These are phyloP conservation scores for Pycnomerus fuliginosus DNA, from an alignment of 2,888 invertebrate species.

Conservation along the genomic window DNA sequence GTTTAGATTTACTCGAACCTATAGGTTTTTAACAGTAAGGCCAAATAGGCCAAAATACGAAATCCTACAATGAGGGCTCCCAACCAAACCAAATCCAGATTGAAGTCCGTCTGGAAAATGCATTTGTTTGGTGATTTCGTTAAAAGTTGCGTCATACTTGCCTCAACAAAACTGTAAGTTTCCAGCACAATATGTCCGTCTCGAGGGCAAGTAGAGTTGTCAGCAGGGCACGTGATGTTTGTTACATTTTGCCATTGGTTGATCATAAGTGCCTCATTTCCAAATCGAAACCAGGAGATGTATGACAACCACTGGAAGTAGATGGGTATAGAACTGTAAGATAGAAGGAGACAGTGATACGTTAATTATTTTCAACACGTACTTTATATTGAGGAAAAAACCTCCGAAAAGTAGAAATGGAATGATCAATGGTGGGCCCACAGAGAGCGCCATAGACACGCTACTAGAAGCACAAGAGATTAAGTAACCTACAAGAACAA, in stretches of 20 bases:
- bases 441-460: slow-evolving; percentile 83
- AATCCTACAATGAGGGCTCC: slow-evolving; percentile 71
- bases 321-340: slow-evolving; percentile 72
- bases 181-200: slow-evolving; percentile 77
- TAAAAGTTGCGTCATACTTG: slow-evolving; percentile 40
- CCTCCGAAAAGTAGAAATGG: slow-evolving; percentile 95
- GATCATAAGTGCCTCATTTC: slow-evolving; percentile 83
- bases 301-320: slow-evolving; percentile 86
- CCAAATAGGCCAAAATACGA: slow-evolving; percentile 73
- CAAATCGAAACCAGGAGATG: slow-evolving; percentile 90
- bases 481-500: slow-evolving; percentile 71
- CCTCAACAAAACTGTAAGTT: slow-evolving; percentile 75
- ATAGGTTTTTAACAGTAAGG: slow-evolving; percentile 68
- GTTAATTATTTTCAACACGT: not conserved
- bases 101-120: slow-evolving; percentile 62
- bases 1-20: slow-evolving; percentile 1
- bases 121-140: not conserved
- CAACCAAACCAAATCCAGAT: slow-evolving; percentile 70
- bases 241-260: slow-evolving; percentile 87
- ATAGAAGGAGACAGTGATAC: no score
- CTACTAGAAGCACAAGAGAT: slow-evolving; percentile 84
- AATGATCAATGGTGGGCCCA: slow-evolving; percentile 89
- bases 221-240: slow-evolving; percentile 66
- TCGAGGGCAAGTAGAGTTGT: slow-evolving; percentile 72
- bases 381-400: slow-evolving; percentile 71